Base-by-base conservation (phyloP, 2,888 invertebrate genomes). In the Mythimna vitellina region DNA sequence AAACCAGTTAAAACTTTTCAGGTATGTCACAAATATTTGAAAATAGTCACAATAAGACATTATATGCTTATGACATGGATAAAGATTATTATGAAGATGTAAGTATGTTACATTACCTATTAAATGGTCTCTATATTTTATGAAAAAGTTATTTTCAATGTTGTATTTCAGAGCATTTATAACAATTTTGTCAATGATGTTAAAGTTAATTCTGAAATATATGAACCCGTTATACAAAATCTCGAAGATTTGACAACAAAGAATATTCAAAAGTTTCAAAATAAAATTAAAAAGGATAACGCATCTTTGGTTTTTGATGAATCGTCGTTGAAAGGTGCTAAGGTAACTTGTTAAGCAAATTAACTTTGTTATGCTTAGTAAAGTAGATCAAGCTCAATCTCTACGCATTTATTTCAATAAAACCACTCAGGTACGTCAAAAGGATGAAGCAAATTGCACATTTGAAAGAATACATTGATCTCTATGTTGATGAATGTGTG, bases 11-110 rank as follows among this genome's bases (percentile, higher is more conserved):
- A 22, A 20, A 42, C 1, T 49, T 72, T 80, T 20, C 54, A 96
- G 96, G 96, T 20, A 92, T 97, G 92, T 97, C 97, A 12, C 97
- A 96, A 60, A 96, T 97, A 78, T 93, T 96, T 64, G 88, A 92
- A 82, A 93, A 93, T 76, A 90, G 88, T 71, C 86, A 88, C 61
- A 78, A 86, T 5, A 93, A 92, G 83, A 85, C 73, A 65, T 60
- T 65, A 3, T 83, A 83, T 74, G 79, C 88, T 60, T 87, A 86
- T 66, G 85, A 89, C 78, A 66, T 89, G 20, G 84, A 91, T 25
- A 75, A 82, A 69, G 93, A 93, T 71, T 96, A 93, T 86, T 96
- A 89, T 83, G 84, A 92, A 82, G 86, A 93, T 82, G 96, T 95
- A 88, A 91, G 92, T 79, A 7, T 32, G 9, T n/a, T 25, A 17